Evolutionary conservation across 2,888 invertebrate genomes (phyloP).

Genomic region (Hypomecis punctinalis): DNA sequence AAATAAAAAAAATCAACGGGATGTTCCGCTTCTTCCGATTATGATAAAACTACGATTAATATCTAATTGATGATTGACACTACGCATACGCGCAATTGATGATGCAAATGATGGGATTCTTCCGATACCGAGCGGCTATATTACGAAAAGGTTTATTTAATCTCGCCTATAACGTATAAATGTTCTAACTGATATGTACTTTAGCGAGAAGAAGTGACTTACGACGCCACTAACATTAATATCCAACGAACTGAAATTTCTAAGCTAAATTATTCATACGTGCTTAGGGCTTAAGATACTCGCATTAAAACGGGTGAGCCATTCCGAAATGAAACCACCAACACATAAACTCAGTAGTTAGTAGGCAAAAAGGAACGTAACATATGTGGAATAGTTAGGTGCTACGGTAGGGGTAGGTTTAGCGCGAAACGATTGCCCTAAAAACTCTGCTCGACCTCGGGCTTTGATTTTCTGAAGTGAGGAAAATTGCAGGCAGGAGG

Average conservation of each 20-base stretch:
- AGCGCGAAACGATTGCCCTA: constrained; percentile 25
- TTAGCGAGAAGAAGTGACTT: constrained; percentile 34
- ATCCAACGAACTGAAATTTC: constrained; percentile 11
- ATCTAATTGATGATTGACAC: no score
- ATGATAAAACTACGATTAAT: no score
- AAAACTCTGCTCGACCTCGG: constrained; percentile 17
- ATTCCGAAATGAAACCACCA: neutral
- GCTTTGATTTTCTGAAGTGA: constrained; percentile 12
- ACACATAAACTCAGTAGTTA: neutral
- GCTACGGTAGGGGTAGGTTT: constrained; percentile 8
- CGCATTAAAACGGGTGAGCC: neutral
- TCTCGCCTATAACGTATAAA: neutral
- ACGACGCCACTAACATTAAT: constrained; percentile 27
- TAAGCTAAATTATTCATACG: constrained; percentile 21
- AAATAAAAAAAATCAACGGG: no score
- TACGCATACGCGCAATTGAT: no score
- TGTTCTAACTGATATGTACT: constrained; percentile 31
- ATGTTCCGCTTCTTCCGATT: no score
- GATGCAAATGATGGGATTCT: no score
- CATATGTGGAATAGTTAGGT: constrained; percentile 1
- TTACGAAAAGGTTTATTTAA: neutral
- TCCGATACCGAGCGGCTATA: neutral
- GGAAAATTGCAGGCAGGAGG: constrained; percentile 4
- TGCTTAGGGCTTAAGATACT: neutral
- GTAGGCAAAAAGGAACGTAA: constrained; percentile 1